Evolutionary conservation across 1,140 invertebrate genomes (phyloP), one percentile per base, ranked within the genome.

Genomic region (Calephelis nemesis): DNA sequence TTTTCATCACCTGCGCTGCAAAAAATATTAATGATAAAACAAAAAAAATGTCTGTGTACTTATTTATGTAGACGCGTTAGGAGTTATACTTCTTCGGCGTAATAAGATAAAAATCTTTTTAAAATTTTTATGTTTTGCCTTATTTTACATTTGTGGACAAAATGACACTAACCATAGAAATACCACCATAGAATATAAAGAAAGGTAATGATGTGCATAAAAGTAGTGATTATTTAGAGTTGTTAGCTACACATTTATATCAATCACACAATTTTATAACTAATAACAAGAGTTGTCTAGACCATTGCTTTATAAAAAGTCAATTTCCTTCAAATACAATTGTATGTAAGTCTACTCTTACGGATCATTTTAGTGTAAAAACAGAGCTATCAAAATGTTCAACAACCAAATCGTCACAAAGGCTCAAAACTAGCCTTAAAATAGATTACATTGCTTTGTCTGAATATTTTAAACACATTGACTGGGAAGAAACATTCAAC

Each of bases 241-340:
- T 69, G 4, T 13, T 63, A 12, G 60, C 60, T 13, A 15, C 40
- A 19, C 47, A 63, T 11, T 11, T 68, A 4, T 7, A 42, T 42
- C 19, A 45, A n/a, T 52, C 67, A 12, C 60, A 63, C 42, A 69
- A 64, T 50, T 48, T 64, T 60, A 7, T 19, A 19, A 60, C 68
- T 1, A 69, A 30, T 1, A 45, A 65, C 11, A 69, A 70, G 60
- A 65, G 62, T 12, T 70, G 68, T 13, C 15, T 63, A 5, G 19
- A 65, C 47, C 63, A 65, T 42, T 70, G 63, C 15, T 69, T 69
- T 1, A 52, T 19, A 4, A 19, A 52, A 52, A 52, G 13, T 19
- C 13, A 15, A 9, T 52, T 19, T 10, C 13, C 8, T 11, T n/a
- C 5, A 15, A 19, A 7, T 2, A 52, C 50, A 19, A 52, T 19